Conservation (phyloP, 2,888 invertebrate genomes). For the Tanaodytes sp. region DNA sequence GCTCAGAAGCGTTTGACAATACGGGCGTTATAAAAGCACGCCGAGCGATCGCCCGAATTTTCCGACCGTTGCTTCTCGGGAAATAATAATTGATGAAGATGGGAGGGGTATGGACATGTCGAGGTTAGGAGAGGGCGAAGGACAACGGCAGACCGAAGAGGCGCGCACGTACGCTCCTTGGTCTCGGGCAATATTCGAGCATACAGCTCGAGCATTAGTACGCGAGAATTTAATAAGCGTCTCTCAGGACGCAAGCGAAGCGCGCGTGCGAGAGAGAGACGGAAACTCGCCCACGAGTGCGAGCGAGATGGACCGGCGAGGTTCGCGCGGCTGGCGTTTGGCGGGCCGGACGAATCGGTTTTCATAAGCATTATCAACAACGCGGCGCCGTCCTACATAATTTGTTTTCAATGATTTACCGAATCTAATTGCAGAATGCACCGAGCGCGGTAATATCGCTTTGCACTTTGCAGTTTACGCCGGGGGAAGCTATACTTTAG, state of each 20-base stretch:
- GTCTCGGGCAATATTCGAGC: constrained; percentile 53
- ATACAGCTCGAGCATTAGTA: constrained; percentile 53
- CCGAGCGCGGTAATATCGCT: constrained; percentile 63
- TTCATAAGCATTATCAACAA: constrained; percentile 55
- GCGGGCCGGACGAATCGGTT: constrained; percentile 55
- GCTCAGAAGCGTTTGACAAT: too few species aligned
- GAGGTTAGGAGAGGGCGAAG: too few species aligned
- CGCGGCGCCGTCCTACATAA: constrained; percentile 65
- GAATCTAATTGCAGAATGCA: constrained; percentile 73
- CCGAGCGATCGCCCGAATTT: too few species aligned
- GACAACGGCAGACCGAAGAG: too few species aligned
- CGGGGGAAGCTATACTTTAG: constrained; percentile 71
- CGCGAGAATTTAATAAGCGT: constrained; percentile 56
- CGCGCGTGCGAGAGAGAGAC: constrained; percentile 26
- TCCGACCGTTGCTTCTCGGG: too few species aligned
- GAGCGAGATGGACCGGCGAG: constrained; percentile 17
- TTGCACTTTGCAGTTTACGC: constrained; percentile 62
- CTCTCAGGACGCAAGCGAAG: constrained; percentile 47
- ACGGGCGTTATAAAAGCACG: too few species aligned
- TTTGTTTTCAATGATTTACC: constrained; percentile 73
- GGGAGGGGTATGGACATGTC: too few species aligned
- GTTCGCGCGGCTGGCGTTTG: constrained; percentile 34
- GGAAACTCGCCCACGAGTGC: background rate
- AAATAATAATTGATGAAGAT: too few species aligned
- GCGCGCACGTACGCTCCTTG: constrained; percentile 43